These are phyloP conservation scores for Uropsilus gracilis DNA, from an alignment of 2,113 vertebrate species.

Conservation along the genomic window DNA sequence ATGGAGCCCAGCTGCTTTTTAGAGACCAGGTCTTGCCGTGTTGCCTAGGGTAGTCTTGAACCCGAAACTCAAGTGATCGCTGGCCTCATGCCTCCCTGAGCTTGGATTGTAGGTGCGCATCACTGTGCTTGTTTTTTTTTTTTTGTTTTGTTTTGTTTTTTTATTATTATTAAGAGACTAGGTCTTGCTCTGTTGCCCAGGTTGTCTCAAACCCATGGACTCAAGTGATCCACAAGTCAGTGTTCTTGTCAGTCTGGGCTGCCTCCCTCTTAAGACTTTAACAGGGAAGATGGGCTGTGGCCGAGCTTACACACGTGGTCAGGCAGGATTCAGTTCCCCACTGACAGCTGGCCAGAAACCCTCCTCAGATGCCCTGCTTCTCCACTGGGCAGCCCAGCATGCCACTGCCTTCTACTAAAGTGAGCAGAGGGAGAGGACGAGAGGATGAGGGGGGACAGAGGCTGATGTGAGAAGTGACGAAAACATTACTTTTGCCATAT, in stretches of 20 bases:
- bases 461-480: neutral
- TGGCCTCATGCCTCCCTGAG: no score
- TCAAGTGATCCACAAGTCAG: neutral
- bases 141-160: no score
- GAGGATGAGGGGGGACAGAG: neutral
- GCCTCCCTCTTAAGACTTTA: neutral
- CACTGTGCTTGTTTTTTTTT: no score
- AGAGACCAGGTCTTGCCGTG: no score
- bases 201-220: no score
- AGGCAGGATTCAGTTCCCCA: neutral
- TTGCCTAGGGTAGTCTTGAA: no score
- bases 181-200: no score
- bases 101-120: no score
- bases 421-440: neutral
- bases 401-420: neutral
- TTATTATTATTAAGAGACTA: no score
- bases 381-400: neutral
- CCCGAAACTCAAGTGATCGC: no score
- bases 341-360: neutral
- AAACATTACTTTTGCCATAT: neutral
- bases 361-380: neutral
- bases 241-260: neutral
- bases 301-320: neutral
- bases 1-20: no score
- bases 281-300: neutral